Evolutionary conservation across 1,140 invertebrate genomes (phyloP).

Genomic region (Aporrectodea caliginosa): DNA sequence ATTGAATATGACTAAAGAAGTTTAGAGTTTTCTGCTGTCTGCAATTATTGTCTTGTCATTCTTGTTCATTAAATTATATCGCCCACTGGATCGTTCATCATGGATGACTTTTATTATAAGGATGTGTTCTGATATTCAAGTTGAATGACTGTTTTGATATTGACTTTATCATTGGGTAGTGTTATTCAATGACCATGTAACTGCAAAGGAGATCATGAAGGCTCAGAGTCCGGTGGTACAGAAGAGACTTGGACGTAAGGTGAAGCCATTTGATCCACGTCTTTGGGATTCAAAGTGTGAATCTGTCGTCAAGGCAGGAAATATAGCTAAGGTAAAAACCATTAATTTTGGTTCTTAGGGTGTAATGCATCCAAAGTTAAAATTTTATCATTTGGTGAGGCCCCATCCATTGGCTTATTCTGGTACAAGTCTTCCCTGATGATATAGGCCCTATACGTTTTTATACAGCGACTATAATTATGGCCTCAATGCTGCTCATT

Average conservation of each 20-base stretch:
- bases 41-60: neutral
- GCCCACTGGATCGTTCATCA: neutral
- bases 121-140: neutral
- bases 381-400: neutral
- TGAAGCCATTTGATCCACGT: constrained; percentile 7
- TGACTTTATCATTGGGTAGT: neutral
- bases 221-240: neutral
- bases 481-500: neutral
- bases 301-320: neutral
- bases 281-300: neutral
- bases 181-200: neutral
- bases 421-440: no score
- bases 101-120: neutral
- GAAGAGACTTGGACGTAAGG: constrained; percentile 6
- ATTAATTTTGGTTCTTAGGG: neutral
- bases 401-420: no score
- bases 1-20: no score
- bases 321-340: constrained; percentile 10
- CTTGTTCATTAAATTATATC: neutral
- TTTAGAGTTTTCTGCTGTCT: neutral
- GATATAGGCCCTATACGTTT: no score
- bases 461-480: neutral
- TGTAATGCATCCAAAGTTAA: neutral
- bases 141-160: neutral
- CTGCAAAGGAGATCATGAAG: neutral